Percentiles rank a stretch among this genome's conserved stretches.
Conservation (phyloP, 2,797 vertebrate species). For the Schizopygopsis pylzovi region DNA sequence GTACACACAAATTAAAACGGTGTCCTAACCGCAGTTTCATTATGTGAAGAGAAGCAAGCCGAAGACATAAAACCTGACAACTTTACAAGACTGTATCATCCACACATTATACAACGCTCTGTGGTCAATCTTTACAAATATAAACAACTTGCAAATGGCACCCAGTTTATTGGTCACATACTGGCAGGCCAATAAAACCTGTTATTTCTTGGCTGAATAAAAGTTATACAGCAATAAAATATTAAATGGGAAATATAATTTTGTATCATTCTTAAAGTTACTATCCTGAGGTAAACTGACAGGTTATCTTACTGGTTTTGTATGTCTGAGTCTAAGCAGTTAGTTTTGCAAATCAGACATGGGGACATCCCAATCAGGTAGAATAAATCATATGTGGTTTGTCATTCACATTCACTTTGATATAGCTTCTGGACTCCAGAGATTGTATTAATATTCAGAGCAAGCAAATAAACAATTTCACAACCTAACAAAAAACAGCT, state of each 20-base stretch:
- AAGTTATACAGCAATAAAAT: background rate
- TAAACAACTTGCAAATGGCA: conserved; percentile 19
- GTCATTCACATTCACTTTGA: background rate
- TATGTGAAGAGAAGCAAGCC: conserved; percentile 9
- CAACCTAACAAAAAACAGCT: background rate
- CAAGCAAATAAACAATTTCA: background rate
- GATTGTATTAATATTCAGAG: background rate
- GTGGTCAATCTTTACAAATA: background rate
- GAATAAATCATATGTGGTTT: background rate
- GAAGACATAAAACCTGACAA: conserved; percentile 40
- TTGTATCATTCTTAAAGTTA: background rate
- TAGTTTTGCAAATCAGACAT: background rate
- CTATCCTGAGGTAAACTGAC: background rate
- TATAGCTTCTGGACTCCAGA: background rate
- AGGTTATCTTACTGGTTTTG: background rate
- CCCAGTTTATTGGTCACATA: background rate
- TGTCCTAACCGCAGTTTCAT: conserved; percentile 26
- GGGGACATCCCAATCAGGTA: background rate
- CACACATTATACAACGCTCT: conserved; percentile 22
- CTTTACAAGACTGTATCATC: conserved; percentile 33
- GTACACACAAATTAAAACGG: conserved; percentile 47
- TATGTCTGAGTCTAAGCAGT: background rate
- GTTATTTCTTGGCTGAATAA: background rate
- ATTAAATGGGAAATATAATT: background rate
- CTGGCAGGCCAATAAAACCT: conserved; percentile 28